phyloP scores from a whole-genome alignment of 2,797 vertebrate genomes.

The Siniperca scherzeri region DNA sequence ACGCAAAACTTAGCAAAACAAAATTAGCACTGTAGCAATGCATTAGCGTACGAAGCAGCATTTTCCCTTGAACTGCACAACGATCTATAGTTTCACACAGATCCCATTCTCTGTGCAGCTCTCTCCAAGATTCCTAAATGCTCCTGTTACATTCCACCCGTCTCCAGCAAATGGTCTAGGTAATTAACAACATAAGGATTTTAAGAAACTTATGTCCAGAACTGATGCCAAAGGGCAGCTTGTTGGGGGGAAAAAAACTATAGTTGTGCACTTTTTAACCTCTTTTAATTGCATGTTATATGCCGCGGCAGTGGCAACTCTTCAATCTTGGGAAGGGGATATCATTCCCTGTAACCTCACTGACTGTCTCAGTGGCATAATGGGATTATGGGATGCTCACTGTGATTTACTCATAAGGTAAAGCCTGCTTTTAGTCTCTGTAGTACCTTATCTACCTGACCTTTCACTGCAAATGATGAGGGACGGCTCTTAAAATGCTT shows the following conservation, averaged over 20 bases:
- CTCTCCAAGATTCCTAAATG: neutral
- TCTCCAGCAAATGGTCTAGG: neutral
- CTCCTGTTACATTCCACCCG: neutral
- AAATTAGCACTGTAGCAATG: neutral
- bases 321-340: neutral
- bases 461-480: slow-evolving; percentile 49
- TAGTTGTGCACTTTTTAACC: neutral
- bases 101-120: neutral
- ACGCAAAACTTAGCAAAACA: neutral
- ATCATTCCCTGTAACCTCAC: neutral
- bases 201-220: neutral
- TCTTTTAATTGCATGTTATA: neutral
- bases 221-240: neutral
- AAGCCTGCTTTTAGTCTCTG: slow-evolving; percentile 2
- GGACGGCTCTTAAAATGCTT: slow-evolving; percentile 15
- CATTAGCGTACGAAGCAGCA: neutral
- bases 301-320: neutral
- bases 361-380: neutral
- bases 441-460: slow-evolving; percentile 34
- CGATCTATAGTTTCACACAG: neutral
- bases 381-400: slow-evolving; percentile 1
- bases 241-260: neutral
- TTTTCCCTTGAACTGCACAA: neutral
- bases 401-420: slow-evolving; percentile 6
- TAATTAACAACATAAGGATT: neutral